Evolutionary conservation across 2,797 vertebrate genomes (phyloP), one percentile per base, ranked within the genome.

Genomic region (Arremon aurantiirostris): DNA sequence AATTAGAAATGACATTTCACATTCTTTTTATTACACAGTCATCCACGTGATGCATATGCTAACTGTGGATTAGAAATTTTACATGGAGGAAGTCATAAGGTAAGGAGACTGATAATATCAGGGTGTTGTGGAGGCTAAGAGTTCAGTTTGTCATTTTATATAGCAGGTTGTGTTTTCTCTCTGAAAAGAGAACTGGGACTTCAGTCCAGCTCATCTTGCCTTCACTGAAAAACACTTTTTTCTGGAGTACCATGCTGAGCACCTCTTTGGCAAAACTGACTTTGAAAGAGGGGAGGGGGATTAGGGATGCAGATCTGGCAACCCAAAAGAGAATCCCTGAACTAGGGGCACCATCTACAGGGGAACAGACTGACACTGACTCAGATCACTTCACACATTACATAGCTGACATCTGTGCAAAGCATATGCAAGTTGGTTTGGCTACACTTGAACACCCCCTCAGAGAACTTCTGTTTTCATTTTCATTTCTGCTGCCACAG

Each of bases 271-370:
- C 20, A 28, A 85, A 87, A 50, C 13, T 49, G 61, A 70, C 60
- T 35, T 88, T 81, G 27, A 56, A 42, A 85, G 39, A 3, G 5
- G 47, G 56, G 80, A 93, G 46, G 52, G 92, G 79, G 53, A 78
- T 88, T 66, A 78, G 41, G 59, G 47, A 83, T 84, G 75, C 46
- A 66, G 71, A 44, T 8, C 1, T 86, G 65, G 49, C 55, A 90
- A 81, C 72, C 91, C 39, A 39, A 92, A 91, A 93, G 50, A 91
- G 32, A 89, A 96, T 91, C 84, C 61, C 84, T 95, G 91, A 94
- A 95, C 72, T 83, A 83, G 91, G 76, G 95, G 94, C 96, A 97
- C 95, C 96, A 95, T 96, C 95, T 97, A 95, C 96, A 97, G 95
- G 95, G 94, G 92, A 96, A 94, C 53, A 91, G 69, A 34, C 84